phyloP scores from a whole-genome alignment of 1,140 invertebrate species.

The Limonius californicus region DNA sequence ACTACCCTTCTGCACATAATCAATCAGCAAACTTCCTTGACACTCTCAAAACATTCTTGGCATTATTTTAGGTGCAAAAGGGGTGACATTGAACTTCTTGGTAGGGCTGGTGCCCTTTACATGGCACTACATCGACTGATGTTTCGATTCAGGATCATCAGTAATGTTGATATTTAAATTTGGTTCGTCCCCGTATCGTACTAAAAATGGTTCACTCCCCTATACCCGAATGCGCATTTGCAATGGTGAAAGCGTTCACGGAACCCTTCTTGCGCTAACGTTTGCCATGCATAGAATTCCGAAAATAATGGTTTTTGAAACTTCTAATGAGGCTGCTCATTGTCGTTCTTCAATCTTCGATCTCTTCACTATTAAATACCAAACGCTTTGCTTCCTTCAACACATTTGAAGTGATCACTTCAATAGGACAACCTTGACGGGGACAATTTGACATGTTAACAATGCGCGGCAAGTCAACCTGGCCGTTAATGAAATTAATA shows the following conservation, averaged over 20 bases:
- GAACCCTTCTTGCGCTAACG: neutral
- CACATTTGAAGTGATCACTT: neutral
- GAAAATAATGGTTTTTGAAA: neutral
- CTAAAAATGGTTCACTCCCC: neutral
- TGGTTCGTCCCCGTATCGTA: too few species aligned
- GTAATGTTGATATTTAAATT: too few species aligned
- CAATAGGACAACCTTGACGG: neutral
- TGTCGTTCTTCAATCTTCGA: too few species aligned
- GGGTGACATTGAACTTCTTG: neutral
- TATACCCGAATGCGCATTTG: neutral
- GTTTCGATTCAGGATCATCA: neutral
- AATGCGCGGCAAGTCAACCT: too few species aligned
- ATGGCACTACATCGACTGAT: neutral
- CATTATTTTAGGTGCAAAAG: neutral
- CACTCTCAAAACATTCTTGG: neutral
- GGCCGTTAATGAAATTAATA: too few species aligned
- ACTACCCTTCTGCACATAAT: neutral
- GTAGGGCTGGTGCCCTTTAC: neutral
- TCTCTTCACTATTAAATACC: neutral
- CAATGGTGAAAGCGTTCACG: neutral
- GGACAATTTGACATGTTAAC: too few species aligned
- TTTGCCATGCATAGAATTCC: neutral
- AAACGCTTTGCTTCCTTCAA: neutral
- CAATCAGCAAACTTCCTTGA: neutral
- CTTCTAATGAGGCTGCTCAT: neutral